phyloP scores from a whole-genome alignment of 2,113 vertebrate species.

The Macroglossus sobrinus region DNA sequence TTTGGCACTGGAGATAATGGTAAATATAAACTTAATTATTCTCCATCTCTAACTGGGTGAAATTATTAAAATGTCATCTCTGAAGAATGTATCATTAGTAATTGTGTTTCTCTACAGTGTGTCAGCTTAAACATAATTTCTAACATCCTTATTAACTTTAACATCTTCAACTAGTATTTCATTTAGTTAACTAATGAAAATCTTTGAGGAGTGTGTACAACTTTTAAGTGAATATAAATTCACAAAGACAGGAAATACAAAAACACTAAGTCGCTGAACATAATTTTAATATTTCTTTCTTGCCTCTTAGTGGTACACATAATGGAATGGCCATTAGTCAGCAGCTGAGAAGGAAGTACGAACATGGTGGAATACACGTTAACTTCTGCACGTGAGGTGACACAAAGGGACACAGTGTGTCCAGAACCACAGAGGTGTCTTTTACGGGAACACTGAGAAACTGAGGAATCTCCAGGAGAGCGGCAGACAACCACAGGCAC shows the following conservation, averaged over 20 bases:
- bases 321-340: not conserved
- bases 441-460: not conserved
- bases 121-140: not conserved
- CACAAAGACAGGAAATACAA: not conserved
- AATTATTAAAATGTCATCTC: not conserved
- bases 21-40: not conserved
- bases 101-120: not conserved
- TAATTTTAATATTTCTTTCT: not conserved
- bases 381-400: too few species aligned
- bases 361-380: too few species aligned
- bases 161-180: not conserved
- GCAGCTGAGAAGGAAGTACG: not conserved
- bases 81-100: not conserved
- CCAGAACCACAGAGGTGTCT: not conserved
- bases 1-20: not conserved
- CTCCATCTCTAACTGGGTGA: not conserved
- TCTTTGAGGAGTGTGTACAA: not conserved
- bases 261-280: not conserved
- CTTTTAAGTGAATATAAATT: not conserved
- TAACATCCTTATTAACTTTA: not conserved
- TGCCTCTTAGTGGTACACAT: not conserved
- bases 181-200: not conserved
- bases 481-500: not conserved
- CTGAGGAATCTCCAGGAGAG: not conserved
- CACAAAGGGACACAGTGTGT: not conserved